Evolutionary conservation across 2,113 vertebrate genomes (phyloP).

Genomic region (Dipodomys spectabilis): DNA sequence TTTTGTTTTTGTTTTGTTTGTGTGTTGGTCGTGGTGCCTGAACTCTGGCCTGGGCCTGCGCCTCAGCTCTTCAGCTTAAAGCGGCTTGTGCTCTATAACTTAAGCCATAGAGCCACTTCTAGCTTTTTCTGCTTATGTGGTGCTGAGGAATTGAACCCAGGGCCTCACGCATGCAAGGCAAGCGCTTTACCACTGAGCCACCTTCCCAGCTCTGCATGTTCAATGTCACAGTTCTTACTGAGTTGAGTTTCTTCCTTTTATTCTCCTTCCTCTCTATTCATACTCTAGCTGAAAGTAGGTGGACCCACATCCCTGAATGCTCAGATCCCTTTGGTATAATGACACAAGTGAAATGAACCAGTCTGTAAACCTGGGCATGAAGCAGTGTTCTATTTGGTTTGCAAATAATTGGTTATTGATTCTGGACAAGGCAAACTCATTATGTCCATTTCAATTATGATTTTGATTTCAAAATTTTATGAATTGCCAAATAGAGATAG

Average conservation of each 20-base stretch:
- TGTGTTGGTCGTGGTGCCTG: too few species aligned
- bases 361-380: neutral
- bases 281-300: neutral
- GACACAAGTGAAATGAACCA: neutral
- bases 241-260: neutral
- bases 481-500: neutral
- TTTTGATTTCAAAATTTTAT: neutral
- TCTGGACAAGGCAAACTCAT: neutral
- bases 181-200: too few species aligned
- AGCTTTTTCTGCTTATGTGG: too few species aligned
- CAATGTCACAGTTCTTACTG: neutral
- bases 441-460: neutral
- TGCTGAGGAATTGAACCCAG: too few species aligned
- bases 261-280: neutral
- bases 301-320: neutral
- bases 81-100: too few species aligned
- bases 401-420: neutral
- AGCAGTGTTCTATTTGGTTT: neutral
- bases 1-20: too few species aligned
- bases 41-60: too few species aligned
- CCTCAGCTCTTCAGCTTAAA: too few species aligned
- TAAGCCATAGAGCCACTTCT: too few species aligned
- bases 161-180: too few species aligned
- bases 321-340: neutral
- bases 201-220: too few species aligned